phyloP scores from a whole-genome alignment of 2,888 invertebrate species.

The Aphidoletes aphidimyza region DNA sequence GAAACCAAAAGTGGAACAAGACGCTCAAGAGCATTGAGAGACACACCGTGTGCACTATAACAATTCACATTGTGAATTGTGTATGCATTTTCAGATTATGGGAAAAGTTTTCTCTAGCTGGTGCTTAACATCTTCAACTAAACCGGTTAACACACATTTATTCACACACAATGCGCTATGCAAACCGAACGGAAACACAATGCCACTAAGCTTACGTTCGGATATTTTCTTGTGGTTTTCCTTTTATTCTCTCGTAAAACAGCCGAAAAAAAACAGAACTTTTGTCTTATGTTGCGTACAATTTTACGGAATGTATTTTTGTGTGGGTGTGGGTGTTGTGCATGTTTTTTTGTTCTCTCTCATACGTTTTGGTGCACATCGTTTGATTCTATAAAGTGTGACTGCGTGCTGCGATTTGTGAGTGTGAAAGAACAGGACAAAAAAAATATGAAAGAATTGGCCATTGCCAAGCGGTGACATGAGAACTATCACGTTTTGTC shows the following conservation, averaged over 20 bases:
- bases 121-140: conserved; percentile 43
- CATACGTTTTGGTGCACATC: not conserved
- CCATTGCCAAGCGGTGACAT: conserved; percentile 31
- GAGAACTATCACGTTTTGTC: conserved; percentile 54
- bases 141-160: conserved; percentile 43
- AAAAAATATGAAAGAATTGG: not conserved
- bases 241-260: not conserved
- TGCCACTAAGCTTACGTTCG: conserved; percentile 9
- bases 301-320: no score
- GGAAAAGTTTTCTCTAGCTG: conserved; percentile 19
- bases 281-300: not conserved
- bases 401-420: conserved; percentile 24
- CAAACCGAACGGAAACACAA: not conserved
- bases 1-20: not conserved
- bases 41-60: not conserved
- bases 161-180: conserved; percentile 1
- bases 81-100: conserved; percentile 52
- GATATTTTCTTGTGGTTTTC: not conserved
- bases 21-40: conserved; percentile 4
- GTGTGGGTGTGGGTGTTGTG: no score
- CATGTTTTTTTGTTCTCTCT: not conserved
- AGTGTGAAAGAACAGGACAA: not conserved
- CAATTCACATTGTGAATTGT: conserved; percentile 37
- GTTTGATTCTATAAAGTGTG: conserved; percentile 15
- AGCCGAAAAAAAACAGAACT: conserved; percentile 36